Conservation (phyloP, 2,797 vertebrate species). For the Emys orbicularis region DNA sequence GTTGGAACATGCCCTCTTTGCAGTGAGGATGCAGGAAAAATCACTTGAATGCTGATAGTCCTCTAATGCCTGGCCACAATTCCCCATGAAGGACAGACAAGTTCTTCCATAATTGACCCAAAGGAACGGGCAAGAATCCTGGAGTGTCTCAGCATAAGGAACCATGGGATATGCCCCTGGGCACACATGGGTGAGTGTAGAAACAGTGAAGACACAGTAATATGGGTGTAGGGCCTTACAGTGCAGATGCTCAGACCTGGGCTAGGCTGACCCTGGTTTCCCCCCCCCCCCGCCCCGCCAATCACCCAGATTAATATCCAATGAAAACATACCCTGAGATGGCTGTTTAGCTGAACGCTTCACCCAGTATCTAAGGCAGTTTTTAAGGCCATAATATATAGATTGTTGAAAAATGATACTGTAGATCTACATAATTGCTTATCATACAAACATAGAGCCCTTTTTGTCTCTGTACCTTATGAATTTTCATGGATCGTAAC, state of each 20-base stretch:
- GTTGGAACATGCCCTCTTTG: not conserved
- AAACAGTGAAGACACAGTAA: not conserved
- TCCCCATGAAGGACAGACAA: not conserved
- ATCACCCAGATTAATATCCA: not conserved
- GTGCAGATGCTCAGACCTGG: no score
- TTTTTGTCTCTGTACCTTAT: not conserved
- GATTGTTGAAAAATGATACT: not conserved
- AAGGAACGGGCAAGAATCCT: not conserved
- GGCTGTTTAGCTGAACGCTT: not conserved
- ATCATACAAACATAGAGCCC: not conserved
- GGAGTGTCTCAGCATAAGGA: not conserved
- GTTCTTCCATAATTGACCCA: not conserved
- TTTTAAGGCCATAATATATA: not conserved
- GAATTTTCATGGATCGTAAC: not conserved
- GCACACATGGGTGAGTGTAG: not conserved
- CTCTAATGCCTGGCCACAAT: not conserved
- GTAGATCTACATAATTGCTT: not conserved
- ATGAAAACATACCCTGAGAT: not conserved
- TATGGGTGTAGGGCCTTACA: no score
- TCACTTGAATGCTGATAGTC: not conserved
- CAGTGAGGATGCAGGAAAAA: not conserved
- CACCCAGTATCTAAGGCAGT: not conserved
- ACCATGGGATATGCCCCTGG: no score
- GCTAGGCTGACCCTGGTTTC: not conserved
- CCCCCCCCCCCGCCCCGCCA: accelerated